Evolutionary conservation across 2,888 invertebrate genomes (phyloP).

Genomic region (Idaea biselata): DNA sequence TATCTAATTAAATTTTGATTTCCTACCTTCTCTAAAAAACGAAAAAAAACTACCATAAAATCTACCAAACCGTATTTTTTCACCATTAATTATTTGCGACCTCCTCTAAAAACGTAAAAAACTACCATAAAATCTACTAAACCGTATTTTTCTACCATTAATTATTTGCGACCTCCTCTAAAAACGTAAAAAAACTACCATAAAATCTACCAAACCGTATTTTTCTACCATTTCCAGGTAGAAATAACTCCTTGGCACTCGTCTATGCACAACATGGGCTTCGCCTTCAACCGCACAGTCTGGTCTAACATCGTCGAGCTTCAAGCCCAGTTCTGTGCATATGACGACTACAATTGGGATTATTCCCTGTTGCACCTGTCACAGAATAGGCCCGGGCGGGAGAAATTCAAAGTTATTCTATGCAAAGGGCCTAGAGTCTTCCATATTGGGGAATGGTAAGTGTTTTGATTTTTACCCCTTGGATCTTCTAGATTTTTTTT

Average conservation of each 20-base stretch:
- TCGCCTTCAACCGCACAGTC: constrained; percentile 94
- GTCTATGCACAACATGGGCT: constrained; percentile 99
- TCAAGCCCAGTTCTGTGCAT: constrained; percentile 93
- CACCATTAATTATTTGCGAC: too few species aligned
- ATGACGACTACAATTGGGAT: constrained; percentile 99
- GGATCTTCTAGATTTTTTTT: neutral
- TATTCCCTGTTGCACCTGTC: constrained; percentile 97
- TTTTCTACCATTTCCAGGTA: constrained; percentile 81
- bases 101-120: too few species aligned
- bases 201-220: too few species aligned
- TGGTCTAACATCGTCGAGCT: constrained; percentile 92
- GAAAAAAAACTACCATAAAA: too few species aligned
- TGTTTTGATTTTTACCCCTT: constrained; percentile 18
- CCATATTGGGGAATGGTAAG: constrained; percentile 99
- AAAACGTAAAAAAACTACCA: too few species aligned
- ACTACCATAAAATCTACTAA: too few species aligned
- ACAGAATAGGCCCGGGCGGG: constrained; percentile 86
- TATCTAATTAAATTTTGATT: too few species aligned
- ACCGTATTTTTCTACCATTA: too few species aligned
- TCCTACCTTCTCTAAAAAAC: too few species aligned
- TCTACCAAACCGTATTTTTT: too few species aligned
- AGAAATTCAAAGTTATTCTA: constrained; percentile 91
- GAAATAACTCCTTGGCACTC: constrained; percentile 97
- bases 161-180: too few species aligned
- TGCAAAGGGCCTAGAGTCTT: constrained; percentile 97